phyloP scores from a whole-genome alignment of 2,888 invertebrate species.

The Euspilapteryx auroguttella region DNA sequence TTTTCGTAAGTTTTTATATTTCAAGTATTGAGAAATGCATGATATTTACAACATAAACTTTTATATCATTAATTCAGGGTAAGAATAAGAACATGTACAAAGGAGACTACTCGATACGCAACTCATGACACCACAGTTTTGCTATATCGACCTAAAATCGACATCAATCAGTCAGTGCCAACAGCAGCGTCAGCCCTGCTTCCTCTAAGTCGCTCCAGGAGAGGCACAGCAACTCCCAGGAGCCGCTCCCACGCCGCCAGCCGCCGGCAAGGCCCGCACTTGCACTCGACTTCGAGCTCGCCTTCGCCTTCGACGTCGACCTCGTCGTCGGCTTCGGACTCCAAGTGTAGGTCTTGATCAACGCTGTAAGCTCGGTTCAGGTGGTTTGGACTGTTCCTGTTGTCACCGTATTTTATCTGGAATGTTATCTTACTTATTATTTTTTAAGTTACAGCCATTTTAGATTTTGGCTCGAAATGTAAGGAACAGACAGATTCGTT shows the following conservation, averaged over 20 bases:
- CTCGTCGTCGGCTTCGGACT: slow-evolving; percentile 17
- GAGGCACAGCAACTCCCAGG: slow-evolving; percentile 72
- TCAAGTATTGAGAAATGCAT: too few relatives aligned
- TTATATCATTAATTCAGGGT: too few relatives aligned
- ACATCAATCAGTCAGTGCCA: slow-evolving; percentile 29
- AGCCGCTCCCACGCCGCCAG: slow-evolving; percentile 73
- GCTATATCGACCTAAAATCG: too few relatives aligned
- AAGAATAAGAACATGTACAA: too few relatives aligned
- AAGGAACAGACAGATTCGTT: too few relatives aligned
- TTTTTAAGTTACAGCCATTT: too few relatives aligned
- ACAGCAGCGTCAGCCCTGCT: slow-evolving; percentile 35
- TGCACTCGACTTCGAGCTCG: slow-evolving; percentile 27
- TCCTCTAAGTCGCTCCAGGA: slow-evolving; percentile 66
- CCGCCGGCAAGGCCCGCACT: slow-evolving; percentile 28
- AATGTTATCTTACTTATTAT: too few relatives aligned
- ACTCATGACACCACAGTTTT: too few relatives aligned
- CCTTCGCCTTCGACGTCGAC: slow-evolving; percentile 10
- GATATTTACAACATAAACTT: too few relatives aligned
- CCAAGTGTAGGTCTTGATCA: slow-evolving; percentile 20
- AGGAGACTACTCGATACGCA: too few relatives aligned
- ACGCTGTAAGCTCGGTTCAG: slow-evolving; percentile 16
- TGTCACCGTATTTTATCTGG: slow-evolving; percentile 2
- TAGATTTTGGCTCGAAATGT: too few relatives aligned
- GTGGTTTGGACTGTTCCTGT: background rate
- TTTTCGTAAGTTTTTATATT: too few relatives aligned